These are phyloP conservation scores for Characodon lateralis DNA, from an alignment of 2,797 vertebrate genomes.

Conservation along the genomic window DNA sequence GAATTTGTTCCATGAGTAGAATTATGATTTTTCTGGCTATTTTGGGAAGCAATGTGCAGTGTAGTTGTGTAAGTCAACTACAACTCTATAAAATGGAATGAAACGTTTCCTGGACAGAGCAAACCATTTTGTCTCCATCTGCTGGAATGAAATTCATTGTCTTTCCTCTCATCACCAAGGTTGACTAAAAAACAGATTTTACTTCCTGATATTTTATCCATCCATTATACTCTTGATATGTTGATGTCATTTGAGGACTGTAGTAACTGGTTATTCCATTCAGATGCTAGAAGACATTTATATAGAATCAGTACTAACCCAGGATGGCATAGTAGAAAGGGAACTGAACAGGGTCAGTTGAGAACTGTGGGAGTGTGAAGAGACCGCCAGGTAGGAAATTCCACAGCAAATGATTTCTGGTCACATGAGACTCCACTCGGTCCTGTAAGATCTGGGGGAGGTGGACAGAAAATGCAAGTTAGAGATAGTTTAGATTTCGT, in stretches of 20 bases:
- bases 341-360: slow-evolving; percentile 78
- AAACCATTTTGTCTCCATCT: too few species aligned
- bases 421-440: slow-evolving; percentile 77
- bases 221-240: too few species aligned
- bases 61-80: too few species aligned
- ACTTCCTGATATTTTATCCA: not conserved
- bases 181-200: too few species aligned
- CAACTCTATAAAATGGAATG: too few species aligned
- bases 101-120: too few species aligned
- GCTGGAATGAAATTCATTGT: too few species aligned
- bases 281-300: not conserved
- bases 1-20: too few species aligned
- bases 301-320: slow-evolving; percentile 69
- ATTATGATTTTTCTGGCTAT: too few species aligned
- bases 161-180: too few species aligned
- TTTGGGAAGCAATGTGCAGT: too few species aligned
- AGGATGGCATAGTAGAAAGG: slow-evolving; percentile 83
- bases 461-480: not conserved
- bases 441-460: slow-evolving; percentile 80
- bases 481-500: not conserved
- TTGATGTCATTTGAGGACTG: not conserved
- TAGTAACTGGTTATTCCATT: not conserved
- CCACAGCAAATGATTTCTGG: slow-evolving; percentile 82
- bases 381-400: slow-evolving; percentile 83
- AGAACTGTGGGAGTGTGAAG: slow-evolving; percentile 82